Conservation (phyloP, 2,797 vertebrate species). For the Lindbergichthys nudifrons region DNA sequence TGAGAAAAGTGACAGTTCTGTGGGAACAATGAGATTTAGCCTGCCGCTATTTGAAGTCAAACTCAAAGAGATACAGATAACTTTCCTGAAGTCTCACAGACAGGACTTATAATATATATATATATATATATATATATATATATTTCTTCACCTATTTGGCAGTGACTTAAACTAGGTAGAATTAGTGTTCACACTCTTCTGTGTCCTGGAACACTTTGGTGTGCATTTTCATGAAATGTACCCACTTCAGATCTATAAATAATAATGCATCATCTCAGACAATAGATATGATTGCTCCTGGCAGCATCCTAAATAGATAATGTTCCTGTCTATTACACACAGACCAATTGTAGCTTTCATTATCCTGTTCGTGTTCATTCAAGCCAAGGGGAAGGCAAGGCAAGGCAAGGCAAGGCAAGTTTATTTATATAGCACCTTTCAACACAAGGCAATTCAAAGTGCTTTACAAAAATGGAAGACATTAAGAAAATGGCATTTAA, state of each 20-base stretch:
- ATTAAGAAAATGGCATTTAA: too few species aligned
- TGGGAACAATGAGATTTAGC: neutral
- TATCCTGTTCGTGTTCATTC: conserved; percentile 3
- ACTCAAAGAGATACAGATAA: conserved; percentile 4
- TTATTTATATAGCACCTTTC: too few species aligned
- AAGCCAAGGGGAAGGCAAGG: too few species aligned
- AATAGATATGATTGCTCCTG: conserved; percentile 18
- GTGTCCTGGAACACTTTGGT: neutral
- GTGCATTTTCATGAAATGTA: conserved; percentile 8
- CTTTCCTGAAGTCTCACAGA: conserved; percentile 13
- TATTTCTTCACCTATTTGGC: conserved; percentile 9
- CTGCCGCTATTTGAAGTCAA: neutral
- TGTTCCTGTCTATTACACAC: conserved; percentile 12
- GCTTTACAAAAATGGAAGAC: too few species aligned
- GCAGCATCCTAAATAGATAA: neutral
- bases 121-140: neutral
- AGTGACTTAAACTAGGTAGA: neutral
- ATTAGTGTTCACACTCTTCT: neutral
- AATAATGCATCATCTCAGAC: conserved; percentile 9
- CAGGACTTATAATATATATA: neutral
- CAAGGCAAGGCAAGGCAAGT: too few species aligned
- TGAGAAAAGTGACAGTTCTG: neutral
- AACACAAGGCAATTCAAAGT: too few species aligned
- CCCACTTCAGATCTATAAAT: conserved; percentile 7
- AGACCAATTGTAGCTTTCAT: neutral